Evolutionary conservation across 2,113 vertebrate genomes (phyloP).

Genomic region (Dunckerocampus dactyliophorus): DNA sequence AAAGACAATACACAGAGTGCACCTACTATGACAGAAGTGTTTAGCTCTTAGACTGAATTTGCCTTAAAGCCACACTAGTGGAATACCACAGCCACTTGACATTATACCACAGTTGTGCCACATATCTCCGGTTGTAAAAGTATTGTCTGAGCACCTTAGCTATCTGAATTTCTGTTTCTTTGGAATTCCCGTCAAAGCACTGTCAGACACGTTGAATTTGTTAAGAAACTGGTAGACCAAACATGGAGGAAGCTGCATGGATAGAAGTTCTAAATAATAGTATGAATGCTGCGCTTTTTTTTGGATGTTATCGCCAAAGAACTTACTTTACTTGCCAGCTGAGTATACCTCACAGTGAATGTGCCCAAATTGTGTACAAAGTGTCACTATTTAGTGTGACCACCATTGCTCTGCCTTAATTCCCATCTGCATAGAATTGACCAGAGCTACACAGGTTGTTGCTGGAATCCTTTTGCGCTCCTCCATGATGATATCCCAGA

Average conservation of each 20-base stretch:
- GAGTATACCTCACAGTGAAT: no score
- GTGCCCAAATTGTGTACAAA: no score
- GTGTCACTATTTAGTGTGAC: no score
- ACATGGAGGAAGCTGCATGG: constrained; percentile 2
- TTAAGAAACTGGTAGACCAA: constrained; percentile 37
- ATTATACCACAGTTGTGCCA: constrained; percentile 41
- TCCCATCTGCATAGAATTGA: no score
- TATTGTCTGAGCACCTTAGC: constrained; percentile 5
- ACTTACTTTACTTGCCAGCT: not conserved
- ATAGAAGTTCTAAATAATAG: constrained; percentile 12
- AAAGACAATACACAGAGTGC: constrained; percentile 1
- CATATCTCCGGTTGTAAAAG: constrained; percentile 23
- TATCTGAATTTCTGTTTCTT: constrained; percentile 6
- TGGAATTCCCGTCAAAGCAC: constrained; percentile 15
- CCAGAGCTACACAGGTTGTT: no score
- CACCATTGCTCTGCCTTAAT: no score
- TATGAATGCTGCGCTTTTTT: constrained; percentile 22
- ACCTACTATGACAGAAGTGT: constrained; percentile 39
- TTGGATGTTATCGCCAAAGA: constrained; percentile 8
- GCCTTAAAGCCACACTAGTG: constrained; percentile 27
- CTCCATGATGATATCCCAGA: no score
- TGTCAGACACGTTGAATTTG: constrained; percentile 54
- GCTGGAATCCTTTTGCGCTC: no score
- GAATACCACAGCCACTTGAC: constrained; percentile 48
- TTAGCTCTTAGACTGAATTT: constrained; percentile 2